phyloP scores from a whole-genome alignment of 2,888 invertebrate genomes.

The Hoplodrina blanda region DNA sequence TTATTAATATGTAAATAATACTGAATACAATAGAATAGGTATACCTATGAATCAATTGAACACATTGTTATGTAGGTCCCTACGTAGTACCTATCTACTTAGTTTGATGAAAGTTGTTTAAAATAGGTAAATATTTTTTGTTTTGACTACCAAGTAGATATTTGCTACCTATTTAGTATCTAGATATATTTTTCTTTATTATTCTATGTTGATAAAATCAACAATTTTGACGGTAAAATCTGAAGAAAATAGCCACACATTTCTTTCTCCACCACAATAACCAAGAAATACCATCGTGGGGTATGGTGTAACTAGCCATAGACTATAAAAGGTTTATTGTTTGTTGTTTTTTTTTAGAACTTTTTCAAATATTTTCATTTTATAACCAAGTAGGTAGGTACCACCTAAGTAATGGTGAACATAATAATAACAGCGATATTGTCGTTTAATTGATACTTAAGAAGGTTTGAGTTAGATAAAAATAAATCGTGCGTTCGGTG shows the following conservation, averaged over 20 bases:
- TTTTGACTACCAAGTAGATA: no score
- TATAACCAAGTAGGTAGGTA: neutral
- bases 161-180: no score
- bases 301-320: no score
- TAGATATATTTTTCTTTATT: neutral
- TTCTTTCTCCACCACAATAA: neutral
- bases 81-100: no score
- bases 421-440: conserved; percentile 1
- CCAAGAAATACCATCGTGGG: neutral
- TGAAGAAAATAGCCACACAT: neutral
- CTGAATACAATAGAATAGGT: conserved; percentile 57
- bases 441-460: neutral
- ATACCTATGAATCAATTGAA: conserved; percentile 9
- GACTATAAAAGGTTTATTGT: neutral
- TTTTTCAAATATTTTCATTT: neutral
- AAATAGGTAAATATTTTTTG: no score
- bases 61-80: conserved; percentile 1
- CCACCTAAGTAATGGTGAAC: neutral
- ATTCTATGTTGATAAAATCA: neutral
- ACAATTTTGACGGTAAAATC: neutral
- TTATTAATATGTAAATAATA: conserved; percentile 46
- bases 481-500: no score
- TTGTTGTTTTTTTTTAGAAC: neutral
- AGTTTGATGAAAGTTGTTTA: conserved; percentile 5
- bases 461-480: no score